phyloP scores from a whole-genome alignment of 2,888 invertebrate genomes.

The Macrophya alboannulata region DNA sequence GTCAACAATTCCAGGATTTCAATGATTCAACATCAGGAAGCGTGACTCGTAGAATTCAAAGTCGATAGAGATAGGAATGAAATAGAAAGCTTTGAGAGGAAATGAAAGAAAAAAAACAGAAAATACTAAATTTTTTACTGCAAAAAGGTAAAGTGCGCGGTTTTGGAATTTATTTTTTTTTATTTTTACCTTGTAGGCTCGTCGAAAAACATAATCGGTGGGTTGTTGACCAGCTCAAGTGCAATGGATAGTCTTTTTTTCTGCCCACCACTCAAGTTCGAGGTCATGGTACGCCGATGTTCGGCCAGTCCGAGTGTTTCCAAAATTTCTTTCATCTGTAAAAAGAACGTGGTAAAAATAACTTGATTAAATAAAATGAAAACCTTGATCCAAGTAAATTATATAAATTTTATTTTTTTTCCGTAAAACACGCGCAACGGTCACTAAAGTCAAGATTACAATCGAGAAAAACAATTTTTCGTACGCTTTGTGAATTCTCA shows the following conservation, averaged over 20 bases:
- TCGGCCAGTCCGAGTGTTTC: slow-evolving; percentile 94
- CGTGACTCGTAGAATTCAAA: not conserved
- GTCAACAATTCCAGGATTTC: not conserved
- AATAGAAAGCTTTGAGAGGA: not conserved
- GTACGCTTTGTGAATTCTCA: not conserved
- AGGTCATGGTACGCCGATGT: slow-evolving; percentile 94
- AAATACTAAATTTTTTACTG: not conserved
- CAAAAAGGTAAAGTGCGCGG: not conserved
- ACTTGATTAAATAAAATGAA: not conserved
- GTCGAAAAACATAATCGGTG: slow-evolving; percentile 98
- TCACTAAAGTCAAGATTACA: not conserved
- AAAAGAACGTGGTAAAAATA: not conserved
- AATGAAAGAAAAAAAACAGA: not conserved
- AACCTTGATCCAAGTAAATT: not conserved
- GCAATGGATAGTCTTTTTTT: slow-evolving; percentile 97
- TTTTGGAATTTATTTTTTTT: not conserved
- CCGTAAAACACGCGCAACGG: not conserved
- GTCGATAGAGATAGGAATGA: not conserved
- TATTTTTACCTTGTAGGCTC: slow-evolving; percentile 91
- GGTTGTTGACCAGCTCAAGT: slow-evolving; percentile 96
- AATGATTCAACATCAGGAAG: not conserved
- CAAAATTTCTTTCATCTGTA: slow-evolving; percentile 91
- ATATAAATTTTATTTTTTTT: too few relatives aligned
- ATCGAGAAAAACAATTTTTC: not conserved
- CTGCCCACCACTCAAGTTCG: slow-evolving; percentile 96